Percentiles rank a stretch among this genome's conserved stretches.
Conservation (phyloP, 2,797 vertebrate species). For the Oreochromis mossambicus region DNA sequence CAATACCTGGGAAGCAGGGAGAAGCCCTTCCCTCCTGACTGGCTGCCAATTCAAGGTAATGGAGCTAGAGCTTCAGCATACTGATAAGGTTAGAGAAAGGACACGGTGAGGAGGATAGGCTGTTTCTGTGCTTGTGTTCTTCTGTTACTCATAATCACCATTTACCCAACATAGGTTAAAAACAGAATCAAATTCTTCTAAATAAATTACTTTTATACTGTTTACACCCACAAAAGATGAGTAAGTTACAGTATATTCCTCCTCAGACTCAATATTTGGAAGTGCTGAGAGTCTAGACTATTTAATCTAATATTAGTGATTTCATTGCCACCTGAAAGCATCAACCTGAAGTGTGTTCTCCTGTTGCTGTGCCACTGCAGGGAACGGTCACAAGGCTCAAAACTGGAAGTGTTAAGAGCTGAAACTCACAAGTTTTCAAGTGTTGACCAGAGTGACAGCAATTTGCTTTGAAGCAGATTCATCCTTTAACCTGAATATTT, state of each 20-base stretch:
- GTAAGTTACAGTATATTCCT: neutral
- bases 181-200: neutral
- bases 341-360: neutral
- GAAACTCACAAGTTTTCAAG: neutral
- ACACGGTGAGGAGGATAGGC: neutral
- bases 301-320: neutral
- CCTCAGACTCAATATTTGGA: neutral
- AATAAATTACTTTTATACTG: neutral
- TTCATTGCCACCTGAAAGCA: neutral
- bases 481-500: neutral
- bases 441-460: neutral
- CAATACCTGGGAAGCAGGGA: conserved; percentile 31
- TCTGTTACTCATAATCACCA: neutral
- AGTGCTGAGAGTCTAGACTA: neutral
- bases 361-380: neutral
- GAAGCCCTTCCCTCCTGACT: conserved; percentile 27
- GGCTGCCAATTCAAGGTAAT: conserved; percentile 51
- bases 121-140: neutral
- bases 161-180: neutral
- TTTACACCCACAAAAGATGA: neutral
- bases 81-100: conserved; percentile 48
- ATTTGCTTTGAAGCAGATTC: neutral
- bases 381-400: neutral
- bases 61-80: conserved; percentile 33
- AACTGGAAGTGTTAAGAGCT: neutral